Base-by-base conservation (phyloP, 2,797 vertebrate genomes). In the Mus caroli region DNA sequence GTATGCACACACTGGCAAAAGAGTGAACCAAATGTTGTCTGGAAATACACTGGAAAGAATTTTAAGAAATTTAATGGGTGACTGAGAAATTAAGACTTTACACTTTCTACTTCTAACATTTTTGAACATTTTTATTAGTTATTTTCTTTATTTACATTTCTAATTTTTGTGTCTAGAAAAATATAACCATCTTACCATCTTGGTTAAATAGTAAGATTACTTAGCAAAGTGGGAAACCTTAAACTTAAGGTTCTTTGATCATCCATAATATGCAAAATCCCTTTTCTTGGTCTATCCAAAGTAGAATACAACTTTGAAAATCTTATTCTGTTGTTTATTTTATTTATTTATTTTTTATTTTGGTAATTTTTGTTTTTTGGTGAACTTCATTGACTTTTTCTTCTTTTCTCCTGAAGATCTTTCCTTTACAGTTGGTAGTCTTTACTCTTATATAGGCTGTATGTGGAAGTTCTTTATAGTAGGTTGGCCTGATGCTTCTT, bases 321-420 rank as follows among this genome's bases (percentile, higher is more conserved):
- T 22, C n/a, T 58, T 40, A n/a, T 69, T 82, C 13, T 82, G n/a
- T n/a, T n/a, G 7, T 78, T 78, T 77, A 17, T 50, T 46, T 46
- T 46, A 46, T 46, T 46, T 31, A 2, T 14, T 54, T 34, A 11
- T 31, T n/a, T 78, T 19, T 56, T 46, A 46, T 77, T 31, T 40
- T 58, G 3, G 31, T 34, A 6, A 2, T 31, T 67, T 31, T 34
- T 69, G 60, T 26, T n/a, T 75, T 91, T 69, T 50, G 37, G 8
- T 94, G 31, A 60, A 7, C 19, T 40, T 37, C 5, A 26, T 82
- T 88, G 19, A 82, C 37, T 43, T 43, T 40, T 28, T 94, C 43
- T 77, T 84, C 24, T 19, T 56, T 92, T 71, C 20, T 83, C 20
- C 86, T 69, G 14, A 94, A 91, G 7, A 73, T 90, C 71, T 84